Conservation (phyloP, 2,888 invertebrate genomes). For the Andrena marginata region DNA sequence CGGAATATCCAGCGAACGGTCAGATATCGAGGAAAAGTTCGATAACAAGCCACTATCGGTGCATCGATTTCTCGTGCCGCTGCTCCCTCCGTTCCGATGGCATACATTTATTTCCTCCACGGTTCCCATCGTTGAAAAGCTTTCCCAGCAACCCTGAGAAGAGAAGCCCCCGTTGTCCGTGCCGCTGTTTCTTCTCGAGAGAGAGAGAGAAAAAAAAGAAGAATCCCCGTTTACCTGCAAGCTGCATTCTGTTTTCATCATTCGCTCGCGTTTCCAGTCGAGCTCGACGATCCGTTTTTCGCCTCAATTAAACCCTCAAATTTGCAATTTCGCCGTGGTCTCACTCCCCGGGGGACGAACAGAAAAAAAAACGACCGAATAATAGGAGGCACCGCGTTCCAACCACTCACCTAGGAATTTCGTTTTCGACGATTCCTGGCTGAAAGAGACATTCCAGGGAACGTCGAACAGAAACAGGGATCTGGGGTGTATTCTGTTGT, state of each 20-base stretch:
- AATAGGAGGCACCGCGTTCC: neutral
- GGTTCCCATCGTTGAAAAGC: neutral
- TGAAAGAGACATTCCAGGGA: neutral
- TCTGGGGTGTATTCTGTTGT: neutral
- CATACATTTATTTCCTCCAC: conserved; percentile 25
- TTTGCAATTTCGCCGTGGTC: neutral
- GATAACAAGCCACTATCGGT: conserved; percentile 30
- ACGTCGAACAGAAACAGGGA: neutral
- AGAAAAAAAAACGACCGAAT: neutral
- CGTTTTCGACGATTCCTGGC: neutral
- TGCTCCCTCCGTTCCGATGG: neutral
- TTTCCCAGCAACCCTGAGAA: neutral
- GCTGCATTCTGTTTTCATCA: neutral
- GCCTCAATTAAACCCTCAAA: neutral
- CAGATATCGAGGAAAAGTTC: conserved; percentile 29
- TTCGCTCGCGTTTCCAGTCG: neutral
- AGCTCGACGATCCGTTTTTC: neutral
- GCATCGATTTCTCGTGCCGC: conserved; percentile 17
- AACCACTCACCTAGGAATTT: neutral
- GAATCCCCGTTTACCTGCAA: neutral
- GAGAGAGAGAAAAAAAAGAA: too few relatives aligned
- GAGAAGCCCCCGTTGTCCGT: neutral
- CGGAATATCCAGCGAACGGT: conserved; percentile 14
- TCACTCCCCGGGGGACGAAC: neutral
- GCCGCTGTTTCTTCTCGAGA: neutral